Conservation (phyloP, 2,113 vertebrate species). For the Dicaeum eximium region DNA sequence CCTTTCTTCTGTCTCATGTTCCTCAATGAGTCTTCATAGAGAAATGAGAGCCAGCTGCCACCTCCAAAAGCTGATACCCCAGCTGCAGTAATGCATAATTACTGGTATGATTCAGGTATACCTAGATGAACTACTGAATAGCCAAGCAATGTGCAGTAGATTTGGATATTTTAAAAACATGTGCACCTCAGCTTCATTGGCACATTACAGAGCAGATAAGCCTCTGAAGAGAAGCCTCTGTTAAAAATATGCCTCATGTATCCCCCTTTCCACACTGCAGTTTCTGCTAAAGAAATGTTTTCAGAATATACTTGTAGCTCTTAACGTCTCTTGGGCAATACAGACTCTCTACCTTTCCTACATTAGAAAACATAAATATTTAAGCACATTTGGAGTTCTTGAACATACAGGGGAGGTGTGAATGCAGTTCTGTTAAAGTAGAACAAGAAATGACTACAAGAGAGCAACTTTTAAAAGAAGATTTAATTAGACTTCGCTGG, state of each 20-base stretch:
- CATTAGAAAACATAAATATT: neutral
- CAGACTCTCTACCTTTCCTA: neutral
- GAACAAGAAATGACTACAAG: neutral
- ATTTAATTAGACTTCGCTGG: neutral
- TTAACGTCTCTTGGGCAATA: neutral
- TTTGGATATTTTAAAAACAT: neutral
- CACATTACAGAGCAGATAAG: neutral
- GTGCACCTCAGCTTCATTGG: neutral
- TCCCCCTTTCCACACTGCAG: neutral
- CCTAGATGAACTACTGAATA: neutral
- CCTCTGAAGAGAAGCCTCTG: neutral
- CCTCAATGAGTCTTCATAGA: neutral
- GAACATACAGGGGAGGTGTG: neutral
- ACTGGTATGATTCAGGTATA: neutral
- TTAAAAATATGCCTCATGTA: neutral
- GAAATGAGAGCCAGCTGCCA: neutral
- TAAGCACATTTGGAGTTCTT: neutral
- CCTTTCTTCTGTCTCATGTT: neutral
- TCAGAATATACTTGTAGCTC: neutral
- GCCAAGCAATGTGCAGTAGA: neutral
- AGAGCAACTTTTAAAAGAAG: neutral
- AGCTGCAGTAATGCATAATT: neutral
- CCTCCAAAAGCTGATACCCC: neutral
- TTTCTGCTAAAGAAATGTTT: neutral
- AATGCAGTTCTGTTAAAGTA: neutral